A percentile compares a stretch with the other conserved stretches of the same genome.
phyloP scores from a whole-genome alignment of 1,140 invertebrate species.

The Coboldia fuscipes region DNA sequence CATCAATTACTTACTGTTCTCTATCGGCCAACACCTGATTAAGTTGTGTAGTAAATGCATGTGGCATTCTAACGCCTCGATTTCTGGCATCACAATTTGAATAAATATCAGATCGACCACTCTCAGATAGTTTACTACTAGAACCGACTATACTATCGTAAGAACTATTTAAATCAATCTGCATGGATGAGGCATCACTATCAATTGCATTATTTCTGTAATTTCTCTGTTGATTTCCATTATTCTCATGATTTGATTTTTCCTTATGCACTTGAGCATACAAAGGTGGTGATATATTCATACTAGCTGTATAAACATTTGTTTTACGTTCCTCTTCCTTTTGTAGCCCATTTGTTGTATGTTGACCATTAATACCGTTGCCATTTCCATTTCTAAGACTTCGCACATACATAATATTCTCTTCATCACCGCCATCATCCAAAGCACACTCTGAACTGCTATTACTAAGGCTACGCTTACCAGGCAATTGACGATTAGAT shows the following conservation, averaged over 20 bases:
- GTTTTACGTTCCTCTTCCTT: slow-evolving; percentile 7
- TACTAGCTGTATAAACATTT: slow-evolving; percentile 9
- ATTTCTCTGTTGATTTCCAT: background rate
- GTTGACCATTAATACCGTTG: background rate
- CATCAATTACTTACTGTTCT: slow-evolving; percentile 30
- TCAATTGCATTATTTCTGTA: background rate
- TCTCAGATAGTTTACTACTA: slow-evolving; percentile 20
- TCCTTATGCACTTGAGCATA: slow-evolving; percentile 22
- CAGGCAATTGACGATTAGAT: slow-evolving; percentile 29
- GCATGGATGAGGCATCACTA: slow-evolving; percentile 4
- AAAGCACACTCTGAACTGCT: slow-evolving; percentile 19
- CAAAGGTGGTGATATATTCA: too few relatives aligned
- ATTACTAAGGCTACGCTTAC: slow-evolving; percentile 10
- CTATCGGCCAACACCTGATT: slow-evolving; percentile 61
- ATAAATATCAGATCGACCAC: slow-evolving; percentile 15
- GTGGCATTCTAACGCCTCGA: slow-evolving; percentile 26
- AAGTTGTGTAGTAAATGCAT: slow-evolving; percentile 59
- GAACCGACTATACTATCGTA: slow-evolving; percentile 21
- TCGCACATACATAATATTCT: too few relatives aligned
- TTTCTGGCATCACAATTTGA: slow-evolving; percentile 20
- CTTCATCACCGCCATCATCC: slow-evolving; percentile 11
- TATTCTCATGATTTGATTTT: slow-evolving; percentile 19
- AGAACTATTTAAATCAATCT: slow-evolving; percentile 20
- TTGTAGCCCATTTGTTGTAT: slow-evolving; percentile 8
- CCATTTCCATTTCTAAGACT: too few relatives aligned